These are phyloP conservation scores for Meriones psammophilus DNA, from an alignment of 2,797 vertebrate genomes.

Conservation along the genomic window DNA sequence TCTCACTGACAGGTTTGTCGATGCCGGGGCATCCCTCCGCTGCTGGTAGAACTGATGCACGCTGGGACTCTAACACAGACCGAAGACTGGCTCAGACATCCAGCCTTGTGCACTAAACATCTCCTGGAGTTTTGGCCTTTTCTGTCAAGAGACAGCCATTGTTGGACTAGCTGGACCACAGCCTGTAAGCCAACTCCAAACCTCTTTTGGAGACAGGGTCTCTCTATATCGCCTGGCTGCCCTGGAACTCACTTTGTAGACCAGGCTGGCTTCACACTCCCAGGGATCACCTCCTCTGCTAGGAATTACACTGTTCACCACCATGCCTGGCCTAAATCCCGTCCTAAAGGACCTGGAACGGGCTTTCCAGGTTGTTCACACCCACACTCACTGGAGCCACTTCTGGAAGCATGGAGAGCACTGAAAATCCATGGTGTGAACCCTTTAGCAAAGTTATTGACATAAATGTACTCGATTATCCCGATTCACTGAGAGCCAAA, in stretches of 20 bases:
- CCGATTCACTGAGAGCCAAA: neutral
- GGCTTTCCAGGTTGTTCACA: neutral
- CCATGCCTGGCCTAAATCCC: neutral
- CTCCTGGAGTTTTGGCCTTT: neutral
- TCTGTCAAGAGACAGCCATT: neutral
- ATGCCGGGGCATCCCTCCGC: neutral
- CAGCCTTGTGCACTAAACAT: neutral
- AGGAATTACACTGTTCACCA: neutral
- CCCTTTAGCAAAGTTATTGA: neutral
- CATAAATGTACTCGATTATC: neutral
- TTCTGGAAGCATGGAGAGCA: neutral
- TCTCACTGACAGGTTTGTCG: too few relatives aligned
- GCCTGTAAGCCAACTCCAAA: neutral
- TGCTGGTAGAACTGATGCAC: neutral
- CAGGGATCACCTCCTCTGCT: neutral
- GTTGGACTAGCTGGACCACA: neutral
- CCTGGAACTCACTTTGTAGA: neutral
- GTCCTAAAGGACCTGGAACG: too few relatives aligned
- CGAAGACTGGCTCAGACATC: neutral
- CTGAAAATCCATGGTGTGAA: neutral
- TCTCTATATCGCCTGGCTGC: neutral
- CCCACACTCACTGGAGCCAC: neutral
- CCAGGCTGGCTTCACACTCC: neutral
- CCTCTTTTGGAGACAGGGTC: neutral
- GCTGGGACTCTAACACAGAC: neutral